These are phyloP conservation scores for Dyspetes luteomarginatus DNA, from an alignment of 2,888 invertebrate species.

Conservation along the genomic window DNA sequence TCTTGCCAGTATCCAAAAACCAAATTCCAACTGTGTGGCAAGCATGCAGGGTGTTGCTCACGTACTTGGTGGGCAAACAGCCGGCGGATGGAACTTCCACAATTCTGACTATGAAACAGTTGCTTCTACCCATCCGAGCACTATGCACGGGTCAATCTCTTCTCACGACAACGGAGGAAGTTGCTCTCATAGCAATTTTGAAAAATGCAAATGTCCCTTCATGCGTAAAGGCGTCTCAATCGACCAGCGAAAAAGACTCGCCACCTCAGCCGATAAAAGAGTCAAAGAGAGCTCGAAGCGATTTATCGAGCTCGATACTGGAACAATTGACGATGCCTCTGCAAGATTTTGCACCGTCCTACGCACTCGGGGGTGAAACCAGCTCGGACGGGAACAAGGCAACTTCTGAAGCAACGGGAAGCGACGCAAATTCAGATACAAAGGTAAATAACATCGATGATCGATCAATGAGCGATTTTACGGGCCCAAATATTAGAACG, in stretches of 20 bases:
- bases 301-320: slow-evolving; percentile 89
- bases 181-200: slow-evolving; percentile 90
- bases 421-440: slow-evolving; percentile 83
- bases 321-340: slow-evolving; percentile 90
- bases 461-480: not conserved
- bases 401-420: slow-evolving; percentile 78
- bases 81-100: slow-evolving; percentile 80
- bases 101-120: slow-evolving; percentile 84
- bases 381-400: slow-evolving; percentile 83
- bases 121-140: slow-evolving; percentile 88
- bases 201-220: slow-evolving; percentile 88
- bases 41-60: slow-evolving; percentile 88
- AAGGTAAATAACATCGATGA: slow-evolving; percentile 80
- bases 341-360: slow-evolving; percentile 85
- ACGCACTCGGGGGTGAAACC: slow-evolving; percentile 82
- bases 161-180: slow-evolving; percentile 90
- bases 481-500: too few species aligned
- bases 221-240: slow-evolving; percentile 83
- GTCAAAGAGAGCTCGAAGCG: slow-evolving; percentile 86
- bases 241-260: slow-evolving; percentile 85
- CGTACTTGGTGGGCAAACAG: slow-evolving; percentile 86
- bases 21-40: slow-evolving; percentile 88
- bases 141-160: slow-evolving; percentile 89
- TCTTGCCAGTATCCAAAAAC: slow-evolving; percentile 88
- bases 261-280: slow-evolving; percentile 85